Evolutionary conservation across 2,113 vertebrate genomes (phyloP).

Genomic region (Neogobius melanostomus): DNA sequence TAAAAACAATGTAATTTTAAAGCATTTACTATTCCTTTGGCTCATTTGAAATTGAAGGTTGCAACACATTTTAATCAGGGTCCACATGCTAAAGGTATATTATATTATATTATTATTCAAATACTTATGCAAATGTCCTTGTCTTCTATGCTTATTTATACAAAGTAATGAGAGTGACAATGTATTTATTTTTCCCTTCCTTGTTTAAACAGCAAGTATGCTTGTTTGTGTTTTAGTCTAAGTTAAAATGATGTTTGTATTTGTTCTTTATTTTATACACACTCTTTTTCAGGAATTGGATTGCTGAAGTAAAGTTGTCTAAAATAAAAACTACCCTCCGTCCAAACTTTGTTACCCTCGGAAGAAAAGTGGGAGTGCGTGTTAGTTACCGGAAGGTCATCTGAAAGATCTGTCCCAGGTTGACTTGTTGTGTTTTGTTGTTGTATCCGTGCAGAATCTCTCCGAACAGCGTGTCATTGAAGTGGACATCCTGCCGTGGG

Average conservation of each 20-base stretch:
- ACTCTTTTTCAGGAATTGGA: not conserved
- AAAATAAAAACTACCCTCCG: not conserved
- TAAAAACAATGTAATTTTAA: conserved; percentile 9
- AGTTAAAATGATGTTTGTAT: not conserved
- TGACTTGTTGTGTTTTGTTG: conserved; percentile 92
- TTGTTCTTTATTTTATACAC: not conserved
- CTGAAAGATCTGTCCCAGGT: conserved; percentile 96
- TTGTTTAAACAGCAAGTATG: too few relatives aligned
- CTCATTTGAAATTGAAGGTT: too few relatives aligned
- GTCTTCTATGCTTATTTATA: too few relatives aligned
- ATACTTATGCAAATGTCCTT: too few relatives aligned
- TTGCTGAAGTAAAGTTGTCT: not conserved
- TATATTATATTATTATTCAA: too few relatives aligned
- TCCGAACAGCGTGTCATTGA: conserved; percentile 94
- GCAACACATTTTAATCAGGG: too few relatives aligned
- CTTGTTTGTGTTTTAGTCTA: not conserved
- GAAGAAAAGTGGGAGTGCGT: not conserved
- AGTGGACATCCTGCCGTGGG: conserved; percentile 83
- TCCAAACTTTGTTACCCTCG: not conserved
- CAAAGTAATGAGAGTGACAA: too few relatives aligned
- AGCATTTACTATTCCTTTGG: too few relatives aligned
- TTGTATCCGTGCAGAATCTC: conserved; percentile 97
- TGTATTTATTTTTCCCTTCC: too few relatives aligned
- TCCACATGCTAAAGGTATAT: too few relatives aligned
- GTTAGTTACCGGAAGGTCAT: conserved; percentile 93